Percentiles rank a stretch among this genome's conserved stretches.
Evolutionary conservation across 1,140 invertebrate species (phyloP).

Genomic region (Drosophila varians): DNA sequence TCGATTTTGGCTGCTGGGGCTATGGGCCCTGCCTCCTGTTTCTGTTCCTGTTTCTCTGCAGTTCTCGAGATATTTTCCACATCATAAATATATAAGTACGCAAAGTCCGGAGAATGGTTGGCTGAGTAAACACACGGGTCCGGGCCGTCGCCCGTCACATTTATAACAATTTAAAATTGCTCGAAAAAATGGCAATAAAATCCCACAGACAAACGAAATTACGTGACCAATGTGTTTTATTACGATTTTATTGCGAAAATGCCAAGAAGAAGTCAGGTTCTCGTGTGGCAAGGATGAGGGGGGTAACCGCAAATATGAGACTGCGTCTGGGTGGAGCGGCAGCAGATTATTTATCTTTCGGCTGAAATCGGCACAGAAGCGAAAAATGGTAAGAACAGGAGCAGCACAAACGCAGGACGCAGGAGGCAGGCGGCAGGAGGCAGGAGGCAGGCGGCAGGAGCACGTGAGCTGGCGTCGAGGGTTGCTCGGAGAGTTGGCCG

Average conservation of each 20-base stretch:
- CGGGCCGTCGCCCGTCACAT: constrained; percentile 64
- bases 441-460: constrained; percentile 23
- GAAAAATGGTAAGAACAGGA: constrained; percentile 47
- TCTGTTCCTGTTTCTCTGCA: no score
- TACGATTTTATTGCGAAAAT: constrained; percentile 83
- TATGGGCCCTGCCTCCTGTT: no score
- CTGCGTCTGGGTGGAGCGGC: constrained; percentile 67
- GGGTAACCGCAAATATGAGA: constrained; percentile 74
- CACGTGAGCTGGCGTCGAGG: constrained; percentile 69
- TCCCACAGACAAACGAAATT: constrained; percentile 83
- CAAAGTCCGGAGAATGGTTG: constrained; percentile 26
- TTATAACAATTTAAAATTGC: constrained; percentile 83
- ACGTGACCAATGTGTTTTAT: constrained; percentile 84
- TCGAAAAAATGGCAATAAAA: constrained; percentile 83
- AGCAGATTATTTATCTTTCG: constrained; percentile 77
- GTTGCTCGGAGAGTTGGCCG: constrained; percentile 53
- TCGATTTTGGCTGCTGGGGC: constrained; percentile 57
- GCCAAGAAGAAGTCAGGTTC: constrained; percentile 73
- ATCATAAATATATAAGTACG: constrained; percentile 79
- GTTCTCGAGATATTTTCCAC: constrained; percentile 76
- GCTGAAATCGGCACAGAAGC: constrained; percentile 78
- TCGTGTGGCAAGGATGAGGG: constrained; percentile 3
- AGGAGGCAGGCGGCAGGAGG: constrained; percentile 13
- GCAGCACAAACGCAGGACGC: constrained; percentile 6
- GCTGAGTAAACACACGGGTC: constrained; percentile 63